Evolutionary conservation across 2,888 invertebrate species (phyloP), one percentile per base, ranked within the genome.

Genomic region (Dynastes hyllus): DNA sequence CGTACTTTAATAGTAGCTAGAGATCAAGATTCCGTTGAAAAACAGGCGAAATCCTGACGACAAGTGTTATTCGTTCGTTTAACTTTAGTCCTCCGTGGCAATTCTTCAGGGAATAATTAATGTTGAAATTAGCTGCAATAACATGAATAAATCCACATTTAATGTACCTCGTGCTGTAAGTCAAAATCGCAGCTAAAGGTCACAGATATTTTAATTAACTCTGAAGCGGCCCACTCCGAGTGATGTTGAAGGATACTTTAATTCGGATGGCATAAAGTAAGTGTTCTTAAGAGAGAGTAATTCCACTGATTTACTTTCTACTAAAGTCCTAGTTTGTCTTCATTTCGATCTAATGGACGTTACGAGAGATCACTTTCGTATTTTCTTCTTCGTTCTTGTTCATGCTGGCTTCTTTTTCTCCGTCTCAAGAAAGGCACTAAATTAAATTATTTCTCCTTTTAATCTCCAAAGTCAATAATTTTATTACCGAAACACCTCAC

Each of bases 251-350:
- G 69, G 55, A 69, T 77, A 77, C 67, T 77, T 67, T 69, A 58
- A 77, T 77, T 77, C 77, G 55, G 58, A 77, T 69, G 58, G 77
- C 58, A 77, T 75, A 69, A 77, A 77, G 77, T 77, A 77, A 69
- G 67, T 69, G 77, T 61, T 77, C 77, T 77, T 77, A 77, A 77
- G 67, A 67, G 77, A 75, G 61, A 67, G 77, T 55, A 77, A 77
- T 77, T 55, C 69, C 76, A 53, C 76, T 77, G 76, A 77, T 77
- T 77, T 69, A 69, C 67, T 67, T 67, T 67, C 66, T 67, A 55
- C 67, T 55, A 58, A 69, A 77, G 63, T 61, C 45, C 73, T 55
- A 77, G 77, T 77, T 77, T 69, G 77, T 77, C 77, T 77, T 77
- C 55, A 77, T 77, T 77, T 77, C 66, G 55, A 67, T 69, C 67